Base-by-base conservation (phyloP, 2,888 invertebrate genomes). In the Heterodera filipjevi region DNA sequence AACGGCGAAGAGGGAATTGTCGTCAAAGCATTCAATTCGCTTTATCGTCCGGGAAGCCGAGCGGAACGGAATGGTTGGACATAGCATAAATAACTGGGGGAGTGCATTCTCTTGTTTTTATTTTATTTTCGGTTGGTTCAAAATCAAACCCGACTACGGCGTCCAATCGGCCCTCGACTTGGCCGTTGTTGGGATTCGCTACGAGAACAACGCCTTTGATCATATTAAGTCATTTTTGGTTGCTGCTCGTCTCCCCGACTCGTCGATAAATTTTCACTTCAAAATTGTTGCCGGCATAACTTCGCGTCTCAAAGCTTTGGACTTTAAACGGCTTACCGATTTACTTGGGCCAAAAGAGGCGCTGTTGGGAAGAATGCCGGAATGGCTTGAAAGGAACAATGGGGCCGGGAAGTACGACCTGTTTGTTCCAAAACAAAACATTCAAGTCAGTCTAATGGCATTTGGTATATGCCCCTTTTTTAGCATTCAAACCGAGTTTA, bases 1-100 rank as follows among this genome's bases (percentile, higher is more conserved):
- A 80, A 80, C 27, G 83, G 84, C 49, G 87, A 88, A 73, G 88
- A 88, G 78, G 88, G 88, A 68, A 85, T 88, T 46, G 88, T 89
- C 2, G 82, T 88, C 35, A 88, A 88, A 81, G 80, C 84, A 19
- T 78, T 53, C n/a, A 66, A 84, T 14, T 78, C 83, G 8, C 39
- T 33, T 10, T 84, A 84, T 76, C 30, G 64, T 22, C 49, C 79
- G 14, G 84, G 84, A 22, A 76, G 77, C 22, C 84, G 84, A 16
- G 82, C 84, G n/a, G 79, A 77, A 39, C 44, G 66, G 59, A 85
- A 84, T 71, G 85, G 59, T 59, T 22, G 66, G 27, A 27, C n/a
- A n/a, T n/a, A 22, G 19, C 19, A 3, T 16, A 12, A 5, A 3
- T 6, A 22, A 19, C 1, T 16, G 22, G 2, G 0, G 53, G 22